Evolutionary conservation across 2,888 invertebrate genomes (phyloP), one percentile per base, ranked within the genome.

Genomic region (Folsomia manolachei): DNA sequence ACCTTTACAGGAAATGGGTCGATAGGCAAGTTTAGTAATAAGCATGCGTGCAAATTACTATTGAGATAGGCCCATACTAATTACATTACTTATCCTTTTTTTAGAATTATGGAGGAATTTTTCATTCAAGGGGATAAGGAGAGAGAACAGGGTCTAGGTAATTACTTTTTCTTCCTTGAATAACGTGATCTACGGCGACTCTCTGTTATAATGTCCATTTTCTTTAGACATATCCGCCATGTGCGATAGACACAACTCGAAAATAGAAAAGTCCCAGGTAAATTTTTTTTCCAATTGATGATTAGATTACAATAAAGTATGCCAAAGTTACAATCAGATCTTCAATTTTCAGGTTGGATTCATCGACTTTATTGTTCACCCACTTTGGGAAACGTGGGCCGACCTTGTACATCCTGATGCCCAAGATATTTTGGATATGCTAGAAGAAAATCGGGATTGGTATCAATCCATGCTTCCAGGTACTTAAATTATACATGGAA

Each of bases 351-450:
- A 90, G 89, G 97, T 99, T 84, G 97, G 97, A 82, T 99, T 99
- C 85, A 99, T 99, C 84, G 98, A 99, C 87, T 99, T 97, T 86
- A 99, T 99, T 84, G 98, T 98, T 56, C 98, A 99, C 86, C 99
- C 99, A 1, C 87, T 99, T 76, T 99, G 97, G 96, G 99, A 99
- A 86, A 98, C 98, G 69, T 99, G 99, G 99, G 97, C 96, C 14
- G 98, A 99, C 85, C 88, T 99, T 78, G 98, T 99, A 64, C 97
- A 97, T 85, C 98, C 99, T 1, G 98, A 99, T 84, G 98, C 98
- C 66, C 97, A 98, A 86, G 94, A 96, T 81, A 98, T 99, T 82
- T 88, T 99, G 79, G 97, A 98, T 85, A 96, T 95, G 66, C 88
- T 99, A 82, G 98, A 99, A 85, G 96, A 98, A 86, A 99, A 99